Evolutionary conservation across 2,797 vertebrate species (phyloP).

Genomic region (Spea hammondii): DNA sequence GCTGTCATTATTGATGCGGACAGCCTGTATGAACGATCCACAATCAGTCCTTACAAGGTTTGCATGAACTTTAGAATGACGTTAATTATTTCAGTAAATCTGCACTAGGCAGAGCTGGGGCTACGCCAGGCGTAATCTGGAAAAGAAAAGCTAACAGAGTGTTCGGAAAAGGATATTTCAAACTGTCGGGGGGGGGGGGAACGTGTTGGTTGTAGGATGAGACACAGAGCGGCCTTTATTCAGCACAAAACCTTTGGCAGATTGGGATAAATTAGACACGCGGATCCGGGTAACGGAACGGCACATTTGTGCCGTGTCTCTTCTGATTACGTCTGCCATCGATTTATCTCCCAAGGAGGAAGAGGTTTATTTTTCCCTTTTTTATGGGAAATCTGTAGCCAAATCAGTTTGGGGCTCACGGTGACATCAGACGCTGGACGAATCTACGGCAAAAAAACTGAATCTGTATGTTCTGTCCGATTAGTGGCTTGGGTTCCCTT

Average conservation of each 20-base stretch:
- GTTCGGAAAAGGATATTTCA: conserved; percentile 4
- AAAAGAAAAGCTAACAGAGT: neutral
- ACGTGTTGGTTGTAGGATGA: neutral
- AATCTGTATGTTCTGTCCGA: too few relatives aligned
- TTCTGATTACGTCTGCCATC: conserved; percentile 12
- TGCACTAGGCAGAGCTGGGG: neutral
- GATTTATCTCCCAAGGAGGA: conserved; percentile 1
- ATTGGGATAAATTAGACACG: conserved; percentile 1
- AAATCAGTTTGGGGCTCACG: neutral
- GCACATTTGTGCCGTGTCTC: conserved; percentile 16
- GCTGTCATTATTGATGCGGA: too few relatives aligned
- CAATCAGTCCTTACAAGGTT: too few relatives aligned
- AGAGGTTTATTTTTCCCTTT: neutral
- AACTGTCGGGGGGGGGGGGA: neutral
- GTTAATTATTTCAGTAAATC: neutral
- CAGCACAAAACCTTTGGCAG: conserved; percentile 5
- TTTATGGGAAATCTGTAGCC: neutral
- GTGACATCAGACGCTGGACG: too few relatives aligned
- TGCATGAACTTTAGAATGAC: neutral
- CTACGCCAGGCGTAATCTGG: neutral
- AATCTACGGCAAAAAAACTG: too few relatives aligned
- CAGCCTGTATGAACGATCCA: too few relatives aligned
- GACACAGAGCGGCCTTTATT: neutral
- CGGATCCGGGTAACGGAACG: conserved; percentile 4
- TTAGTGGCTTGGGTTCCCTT: too few relatives aligned